Evolutionary conservation across 2,113 vertebrate genomes (phyloP), one percentile per base, ranked within the genome.

Genomic region (Taxidea taxus): DNA sequence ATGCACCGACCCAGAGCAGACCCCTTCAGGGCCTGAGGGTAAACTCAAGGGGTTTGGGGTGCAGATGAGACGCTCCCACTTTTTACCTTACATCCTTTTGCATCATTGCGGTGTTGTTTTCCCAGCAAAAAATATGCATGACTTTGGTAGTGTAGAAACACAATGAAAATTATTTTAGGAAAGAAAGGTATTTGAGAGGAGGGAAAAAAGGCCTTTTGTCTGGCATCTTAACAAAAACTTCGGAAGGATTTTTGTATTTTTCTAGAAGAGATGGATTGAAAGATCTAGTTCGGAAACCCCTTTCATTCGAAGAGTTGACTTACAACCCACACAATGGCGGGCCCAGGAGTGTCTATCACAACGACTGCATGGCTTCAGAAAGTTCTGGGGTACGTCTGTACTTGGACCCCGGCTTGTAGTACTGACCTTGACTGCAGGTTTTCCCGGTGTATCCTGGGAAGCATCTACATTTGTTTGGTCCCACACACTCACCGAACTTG

Each of bases 401-500:
- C 5, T 25, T 9, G 6, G 44, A 62, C 31, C 58, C 7, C 2
- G n/a, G 47, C 56, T 18, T 34, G 2, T 3, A 49, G 27, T 54
- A 98, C 99, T 97, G 96, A 99, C 99, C 99, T 99, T 99, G 99
- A 98, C 98, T 99, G 94, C 99, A 99, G 4, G 98, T 99, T 98
- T 99, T 99, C 91, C 99, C 99, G 0, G 99, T 98, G 98, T 99
- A 99, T 98, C 99, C 99, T 82, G 99, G 99, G 95, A 99, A 99
- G 98, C 99, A 99, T 98, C 99, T 99, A 98, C 99, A 99, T 98
- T 99, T 99, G 98, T 99, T 99, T 75, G 99, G 99, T 92, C 99
- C 99, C 66, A 98, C 98, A 87, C 99, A 99, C 93, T 99, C 99
- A 4, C 99, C 99, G 0, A 99, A 99, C 97, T 99, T 99, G 99